Percentiles rank a stretch among this genome's conserved stretches.
Conservation (phyloP, 2,797 vertebrate genomes). For the Capromys pilorides region DNA sequence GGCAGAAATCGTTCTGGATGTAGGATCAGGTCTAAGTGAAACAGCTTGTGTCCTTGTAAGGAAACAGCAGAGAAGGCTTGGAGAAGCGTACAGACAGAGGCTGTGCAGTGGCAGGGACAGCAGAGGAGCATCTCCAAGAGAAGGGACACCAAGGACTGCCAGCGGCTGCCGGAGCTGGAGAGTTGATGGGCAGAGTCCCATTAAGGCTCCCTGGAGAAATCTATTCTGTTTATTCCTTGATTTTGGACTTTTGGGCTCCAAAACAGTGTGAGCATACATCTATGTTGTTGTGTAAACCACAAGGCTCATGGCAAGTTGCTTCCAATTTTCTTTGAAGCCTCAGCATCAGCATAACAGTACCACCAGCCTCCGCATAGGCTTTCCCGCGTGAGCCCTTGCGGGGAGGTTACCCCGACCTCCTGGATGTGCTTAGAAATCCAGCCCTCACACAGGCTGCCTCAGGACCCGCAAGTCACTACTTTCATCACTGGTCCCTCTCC, state of each 20-base stretch:
- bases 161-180: no score
- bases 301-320: background rate
- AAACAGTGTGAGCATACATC: background rate
- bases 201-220: background rate
- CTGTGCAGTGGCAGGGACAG: fast-evolving
- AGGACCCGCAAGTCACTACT: background rate
- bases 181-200: background rate
- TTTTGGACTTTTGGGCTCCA: background rate
- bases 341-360: background rate
- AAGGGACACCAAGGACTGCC: background rate
- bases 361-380: background rate
- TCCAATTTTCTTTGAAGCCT: background rate
- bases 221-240: background rate
- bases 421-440: background rate
- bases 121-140: background rate
- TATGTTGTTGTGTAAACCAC: background rate
- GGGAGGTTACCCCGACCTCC: background rate
- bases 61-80: background rate
- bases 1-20: background rate
- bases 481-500: background rate
- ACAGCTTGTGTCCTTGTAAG: background rate
- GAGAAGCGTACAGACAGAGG: background rate
- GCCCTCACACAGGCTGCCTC: background rate
- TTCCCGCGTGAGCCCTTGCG: background rate
- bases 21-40: background rate